Conservation (phyloP, 2,797 vertebrate genomes). For the Chaunax sp. region DNA sequence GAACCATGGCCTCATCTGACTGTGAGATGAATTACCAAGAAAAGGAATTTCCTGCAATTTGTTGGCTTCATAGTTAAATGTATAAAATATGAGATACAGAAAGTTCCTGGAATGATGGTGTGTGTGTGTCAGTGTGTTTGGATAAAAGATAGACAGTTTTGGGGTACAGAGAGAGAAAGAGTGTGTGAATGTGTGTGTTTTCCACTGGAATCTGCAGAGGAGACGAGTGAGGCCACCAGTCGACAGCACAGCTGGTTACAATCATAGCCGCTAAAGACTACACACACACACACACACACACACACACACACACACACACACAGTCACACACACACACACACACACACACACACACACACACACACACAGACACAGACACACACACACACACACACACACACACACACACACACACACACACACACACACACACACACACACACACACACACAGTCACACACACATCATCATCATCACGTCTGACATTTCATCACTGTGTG, state of each 20-base stretch:
- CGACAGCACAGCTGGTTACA: constrained; percentile 81
- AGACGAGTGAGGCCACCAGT: constrained; percentile 66
- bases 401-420: too few relatives aligned
- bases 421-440: too few relatives aligned
- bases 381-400: constrained; percentile 11
- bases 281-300: constrained; percentile 6
- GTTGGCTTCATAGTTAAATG: background rate
- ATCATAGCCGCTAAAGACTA: constrained; percentile 72
- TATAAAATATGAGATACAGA: background rate
- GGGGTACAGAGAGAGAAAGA: constrained; percentile 16
- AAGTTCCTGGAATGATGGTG: too few relatives aligned
- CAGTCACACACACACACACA: constrained; percentile 29
- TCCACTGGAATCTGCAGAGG: constrained; percentile 48
- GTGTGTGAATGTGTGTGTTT: constrained; percentile 27
- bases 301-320: constrained; percentile 18
- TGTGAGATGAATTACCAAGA: background rate
- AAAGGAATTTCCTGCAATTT: constrained; percentile 12
- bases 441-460: too few relatives aligned
- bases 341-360: constrained; percentile 4
- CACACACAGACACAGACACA: background rate
- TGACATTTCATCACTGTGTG: too few relatives aligned
- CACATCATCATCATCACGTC: too few relatives aligned
- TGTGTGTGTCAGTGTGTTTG: constrained; percentile 23
- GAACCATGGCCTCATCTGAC: background rate
- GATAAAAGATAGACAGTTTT: constrained; percentile 13